A percentile compares a stretch with the other conserved stretches of the same genome.
phyloP scores from a whole-genome alignment of 2,888 invertebrate species.

The Pammene fasciana region DNA sequence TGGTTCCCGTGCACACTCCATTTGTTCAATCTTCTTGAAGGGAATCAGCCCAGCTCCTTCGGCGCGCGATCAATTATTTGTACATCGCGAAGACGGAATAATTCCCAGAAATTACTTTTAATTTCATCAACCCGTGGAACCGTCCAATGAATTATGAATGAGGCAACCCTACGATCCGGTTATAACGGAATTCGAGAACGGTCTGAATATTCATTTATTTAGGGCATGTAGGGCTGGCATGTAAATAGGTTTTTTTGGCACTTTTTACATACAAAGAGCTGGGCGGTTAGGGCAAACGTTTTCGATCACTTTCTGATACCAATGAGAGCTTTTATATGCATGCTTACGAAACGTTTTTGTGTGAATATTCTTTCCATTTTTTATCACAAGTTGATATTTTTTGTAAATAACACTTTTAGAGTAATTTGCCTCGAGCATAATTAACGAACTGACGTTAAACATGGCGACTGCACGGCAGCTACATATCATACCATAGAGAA shows the following conservation, averaged over 20 bases:
- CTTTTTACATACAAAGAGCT: neutral
- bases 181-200: constrained; percentile 30
- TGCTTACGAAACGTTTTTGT: neutral
- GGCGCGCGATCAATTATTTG: constrained; percentile 36
- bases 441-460: too few species aligned
- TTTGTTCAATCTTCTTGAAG: too few species aligned
- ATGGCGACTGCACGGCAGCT: too few species aligned
- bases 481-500: too few species aligned
- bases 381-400: too few species aligned
- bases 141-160: constrained; percentile 39
- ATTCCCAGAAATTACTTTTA: constrained; percentile 36
- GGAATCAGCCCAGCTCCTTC: neutral
- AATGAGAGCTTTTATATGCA: neutral
- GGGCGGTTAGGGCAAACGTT: neutral
- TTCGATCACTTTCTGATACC: neutral
- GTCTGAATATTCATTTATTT: constrained; percentile 33
- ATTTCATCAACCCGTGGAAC: constrained; percentile 28
- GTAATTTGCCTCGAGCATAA: too few species aligned
- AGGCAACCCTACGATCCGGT: constrained; percentile 20
- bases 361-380: neutral
- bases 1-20: too few species aligned
- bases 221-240: constrained; percentile 1
- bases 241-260: constrained; percentile 12
- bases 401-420: too few species aligned
- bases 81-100: constrained; percentile 26